Base-by-base conservation (phyloP, 2,888 invertebrate species). In the Philhelius pedissequus region DNA sequence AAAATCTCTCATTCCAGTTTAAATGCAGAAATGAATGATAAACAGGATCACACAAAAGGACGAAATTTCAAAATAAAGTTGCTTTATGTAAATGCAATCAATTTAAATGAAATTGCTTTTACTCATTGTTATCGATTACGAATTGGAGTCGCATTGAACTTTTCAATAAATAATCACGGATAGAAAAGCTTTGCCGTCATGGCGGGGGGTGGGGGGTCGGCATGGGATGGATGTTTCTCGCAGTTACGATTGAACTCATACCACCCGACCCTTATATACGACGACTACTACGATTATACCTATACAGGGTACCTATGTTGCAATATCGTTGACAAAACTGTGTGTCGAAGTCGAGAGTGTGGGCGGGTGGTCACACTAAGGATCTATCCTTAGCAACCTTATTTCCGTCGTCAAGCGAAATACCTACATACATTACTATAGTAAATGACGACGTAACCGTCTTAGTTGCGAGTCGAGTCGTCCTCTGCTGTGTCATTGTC, bases 21-120 rank as follows among this genome's bases (percentile, higher is more conserved):
- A 30, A 4, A 25, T 27, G 30, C 62, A 62, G n/a, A 64, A 30
- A 69, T 78, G 75, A 70, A 75, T 76, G 80, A 75, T 71, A 84
- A 79, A 84, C 75, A 54, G 84, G 71, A 80, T 69, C 66, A 22
- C 66, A 68, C 76, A 80, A 71, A 80, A 66, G 80, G 80, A 79
- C 69, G 76, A 56, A 83, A 83, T 70, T 64, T 74, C 83, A 74
- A 79, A 79, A 84, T 80, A 84, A 80, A 80, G 84, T 84, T 80
- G 80, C 84, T 76, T 84, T 84, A 84, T 84, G 84, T 80, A 84
- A 84, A 84, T 84, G 84, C 80, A 84, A 84, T 84, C 80, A 84
- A 84, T 84, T 84, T 80, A 84, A 84, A 84, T 80, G 58, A 84
- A 84, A 84, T 84, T 84, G 84, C 75, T 84, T 79, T 84, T 80